Evolutionary conservation across 2,113 vertebrate genomes (phyloP).

Genomic region (Oreocharis arfaki): DNA sequence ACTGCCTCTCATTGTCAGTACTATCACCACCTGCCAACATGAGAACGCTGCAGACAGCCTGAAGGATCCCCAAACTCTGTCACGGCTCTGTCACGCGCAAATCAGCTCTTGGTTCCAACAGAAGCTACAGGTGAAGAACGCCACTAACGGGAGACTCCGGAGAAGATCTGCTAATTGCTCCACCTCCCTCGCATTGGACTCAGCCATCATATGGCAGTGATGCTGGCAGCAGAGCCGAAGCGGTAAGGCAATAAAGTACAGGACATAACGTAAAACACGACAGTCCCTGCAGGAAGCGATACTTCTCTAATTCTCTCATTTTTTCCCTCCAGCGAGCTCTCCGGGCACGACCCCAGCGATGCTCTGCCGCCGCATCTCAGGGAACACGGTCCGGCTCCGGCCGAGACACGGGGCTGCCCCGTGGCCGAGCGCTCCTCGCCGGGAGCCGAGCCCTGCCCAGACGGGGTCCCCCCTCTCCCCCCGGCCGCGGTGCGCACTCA

Average conservation of each 20-base stretch:
- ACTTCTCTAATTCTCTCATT: neutral
- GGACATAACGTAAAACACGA: fast-evolving
- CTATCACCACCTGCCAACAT: fast-evolving
- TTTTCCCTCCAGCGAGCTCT: too few species aligned
- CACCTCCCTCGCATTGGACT: neutral
- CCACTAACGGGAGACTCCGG: neutral
- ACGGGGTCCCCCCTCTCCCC: too few species aligned
- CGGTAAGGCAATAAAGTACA: fast-evolving
- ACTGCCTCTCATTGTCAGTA: neutral
- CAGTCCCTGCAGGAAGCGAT: neutral
- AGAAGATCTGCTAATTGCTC: neutral
- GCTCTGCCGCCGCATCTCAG: neutral
- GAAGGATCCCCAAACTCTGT: neutral
- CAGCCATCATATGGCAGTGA: neutral
- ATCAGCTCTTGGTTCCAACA: neutral
- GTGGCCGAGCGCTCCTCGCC: neutral
- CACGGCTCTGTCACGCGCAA: fast-evolving
- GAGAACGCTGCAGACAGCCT: neutral
- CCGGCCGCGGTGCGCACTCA: neutral
- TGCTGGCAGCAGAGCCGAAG: neutral
- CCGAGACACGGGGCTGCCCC: neutral
- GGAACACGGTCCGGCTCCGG: neutral
- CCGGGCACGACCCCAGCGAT: neutral
- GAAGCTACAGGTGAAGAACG: neutral
- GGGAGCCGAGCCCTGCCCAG: neutral